Base-by-base conservation (phyloP, 2,113 vertebrate species). In the Furnarius figulus region DNA sequence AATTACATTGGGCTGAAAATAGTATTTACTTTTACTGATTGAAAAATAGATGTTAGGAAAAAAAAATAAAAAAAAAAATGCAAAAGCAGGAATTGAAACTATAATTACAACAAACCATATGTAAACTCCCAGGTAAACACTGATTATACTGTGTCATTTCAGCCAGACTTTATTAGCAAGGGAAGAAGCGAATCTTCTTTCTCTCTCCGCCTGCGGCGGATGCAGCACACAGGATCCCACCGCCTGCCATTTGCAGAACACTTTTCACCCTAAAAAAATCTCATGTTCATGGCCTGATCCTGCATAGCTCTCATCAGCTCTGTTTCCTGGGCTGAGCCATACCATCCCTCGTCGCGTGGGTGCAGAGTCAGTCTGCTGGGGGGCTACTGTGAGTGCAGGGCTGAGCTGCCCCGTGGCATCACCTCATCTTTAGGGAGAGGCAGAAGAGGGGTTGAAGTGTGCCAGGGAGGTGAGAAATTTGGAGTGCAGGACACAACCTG, bases 81-180 rank as follows among this genome's bases (percentile, higher is more conserved):
- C 89, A 96, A 97, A 95, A 97, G 90, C 92, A 93, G 96, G 89
- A 94, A 95, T 90, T 93, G 97, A 97, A 97, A 97, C 97, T 97
- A 97, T 98, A 97, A 97, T 97, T 97, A 97, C 97, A 98, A 97
- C 96, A 97, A 97, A 97, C 95, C 97, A 92, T 96, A 97, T 96
- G 96, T 92, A 96, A 96, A 96, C 95, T 96, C 96, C 95, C 95
- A 97, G 97, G 97, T 97, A 97, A 97, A 96, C 95, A 95, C 93
- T 97, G 96, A 97, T 97, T 97, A 97, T 96, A 95, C 97, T 96
- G 92, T 97, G 94, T 97, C 96, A 97, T 96, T 97, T 97, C 95
- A 96, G 90, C 91, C 95, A 92, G 90, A 94, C 79, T 95, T 96
- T 96, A 97, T 97, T 97, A 97, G 95, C 6, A 2, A 96, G 89